These are phyloP conservation scores for Bhutanitis thaidina DNA, from an alignment of 2,888 invertebrate species.

Conservation along the genomic window DNA sequence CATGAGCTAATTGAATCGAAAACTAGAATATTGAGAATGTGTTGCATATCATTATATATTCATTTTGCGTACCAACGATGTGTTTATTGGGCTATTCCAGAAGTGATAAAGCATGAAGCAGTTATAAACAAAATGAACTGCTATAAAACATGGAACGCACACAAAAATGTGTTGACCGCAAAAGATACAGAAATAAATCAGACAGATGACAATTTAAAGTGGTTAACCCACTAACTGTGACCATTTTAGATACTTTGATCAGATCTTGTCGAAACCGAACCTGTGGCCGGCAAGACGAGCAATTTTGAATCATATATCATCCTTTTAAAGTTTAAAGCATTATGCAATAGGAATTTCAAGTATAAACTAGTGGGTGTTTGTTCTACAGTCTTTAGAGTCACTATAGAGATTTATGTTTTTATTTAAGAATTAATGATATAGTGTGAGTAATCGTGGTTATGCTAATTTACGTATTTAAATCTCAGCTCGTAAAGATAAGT, in stretches of 20 bases:
- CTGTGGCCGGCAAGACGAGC: constrained; percentile 34
- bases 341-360: constrained; percentile 24
- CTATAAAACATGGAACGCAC: constrained; percentile 43
- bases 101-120: constrained; percentile 17
- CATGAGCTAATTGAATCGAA: constrained; percentile 21
- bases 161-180: constrained; percentile 74
- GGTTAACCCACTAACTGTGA: constrained; percentile 81
- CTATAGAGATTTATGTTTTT: constrained; percentile 75
- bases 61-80: background rate
- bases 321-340: constrained; percentile 47
- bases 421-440: constrained; percentile 73
- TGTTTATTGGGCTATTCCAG: constrained; percentile 6
- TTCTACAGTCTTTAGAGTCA: constrained; percentile 66
- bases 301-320: constrained; percentile 36
- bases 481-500: constrained; percentile 42
- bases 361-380: constrained; percentile 67
- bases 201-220: constrained; percentile 81
- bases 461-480: constrained; percentile 64
- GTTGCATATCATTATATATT: background rate
- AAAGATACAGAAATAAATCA: constrained; percentile 79
- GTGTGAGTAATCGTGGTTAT: constrained; percentile 72
- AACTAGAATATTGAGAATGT: constrained; percentile 1
- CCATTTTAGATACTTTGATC: constrained; percentile 81
- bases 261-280: constrained; percentile 72
- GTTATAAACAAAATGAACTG: constrained; percentile 21